Evolutionary conservation across 2,113 vertebrate species (phyloP).

Genomic region (Aramus guarauna): DNA sequence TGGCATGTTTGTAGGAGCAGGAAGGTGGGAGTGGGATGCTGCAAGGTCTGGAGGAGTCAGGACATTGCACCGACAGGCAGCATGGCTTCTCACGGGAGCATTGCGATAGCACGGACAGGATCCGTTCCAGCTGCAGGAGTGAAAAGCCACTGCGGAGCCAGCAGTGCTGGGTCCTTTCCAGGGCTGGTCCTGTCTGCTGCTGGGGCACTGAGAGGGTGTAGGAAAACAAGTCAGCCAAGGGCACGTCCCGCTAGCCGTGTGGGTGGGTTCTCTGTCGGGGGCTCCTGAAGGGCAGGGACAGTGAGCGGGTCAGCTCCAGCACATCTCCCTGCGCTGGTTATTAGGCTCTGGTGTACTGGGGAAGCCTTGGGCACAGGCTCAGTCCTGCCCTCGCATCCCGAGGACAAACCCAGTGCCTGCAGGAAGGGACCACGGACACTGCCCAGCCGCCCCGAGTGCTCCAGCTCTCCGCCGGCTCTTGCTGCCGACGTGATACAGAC

Average conservation of each 20-base stretch:
- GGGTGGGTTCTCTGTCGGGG: not conserved
- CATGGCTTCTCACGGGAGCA: accelerated
- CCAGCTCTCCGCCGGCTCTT: not conserved
- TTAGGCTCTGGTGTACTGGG: not conserved
- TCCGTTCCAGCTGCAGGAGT: not conserved
- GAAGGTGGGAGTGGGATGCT: not conserved
- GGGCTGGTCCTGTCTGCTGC: not conserved
- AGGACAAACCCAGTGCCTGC: not conserved
- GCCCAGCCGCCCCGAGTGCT: not conserved
- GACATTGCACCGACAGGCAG: not conserved
- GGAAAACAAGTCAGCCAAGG: not conserved
- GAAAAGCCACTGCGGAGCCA: not conserved
- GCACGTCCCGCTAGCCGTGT: not conserved
- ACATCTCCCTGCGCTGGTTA: not conserved
- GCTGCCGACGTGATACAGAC: accelerated
- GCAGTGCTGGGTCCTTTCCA: not conserved
- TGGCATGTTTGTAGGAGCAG: not conserved
- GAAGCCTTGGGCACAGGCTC: not conserved
- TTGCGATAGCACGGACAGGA: accelerated
- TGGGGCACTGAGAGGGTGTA: no score
- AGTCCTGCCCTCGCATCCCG: not conserved
- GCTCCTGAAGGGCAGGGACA: not conserved
- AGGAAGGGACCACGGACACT: not conserved
- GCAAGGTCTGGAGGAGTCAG: not conserved
- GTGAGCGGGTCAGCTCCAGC: not conserved